Evolutionary conservation across 2,888 invertebrate genomes (phyloP).

Genomic region (Cephus pulcher): DNA sequence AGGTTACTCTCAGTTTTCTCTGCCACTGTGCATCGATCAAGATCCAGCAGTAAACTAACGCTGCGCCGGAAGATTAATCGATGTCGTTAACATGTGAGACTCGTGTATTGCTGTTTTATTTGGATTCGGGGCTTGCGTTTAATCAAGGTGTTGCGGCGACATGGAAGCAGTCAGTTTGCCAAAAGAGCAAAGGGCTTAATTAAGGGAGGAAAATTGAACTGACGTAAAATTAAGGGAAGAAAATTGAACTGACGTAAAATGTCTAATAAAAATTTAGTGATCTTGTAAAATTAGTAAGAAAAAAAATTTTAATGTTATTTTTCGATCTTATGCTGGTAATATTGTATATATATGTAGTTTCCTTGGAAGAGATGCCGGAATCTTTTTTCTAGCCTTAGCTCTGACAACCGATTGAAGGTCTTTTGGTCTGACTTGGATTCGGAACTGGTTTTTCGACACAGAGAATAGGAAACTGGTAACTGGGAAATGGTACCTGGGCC

Average conservation of each 20-base stretch:
- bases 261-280: background rate
- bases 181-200: background rate
- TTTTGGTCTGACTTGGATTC: background rate
- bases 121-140: conserved; percentile 46
- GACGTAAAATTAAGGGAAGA: background rate
- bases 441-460: background rate
- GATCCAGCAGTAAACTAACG: background rate
- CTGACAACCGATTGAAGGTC: background rate
- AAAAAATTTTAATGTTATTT: background rate
- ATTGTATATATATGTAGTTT: background rate
- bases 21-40: background rate
- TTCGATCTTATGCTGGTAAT: background rate
- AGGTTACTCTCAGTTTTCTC: background rate
- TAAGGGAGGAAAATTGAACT: background rate
- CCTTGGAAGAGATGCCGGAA: background rate
- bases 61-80: background rate
- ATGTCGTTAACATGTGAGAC: background rate
- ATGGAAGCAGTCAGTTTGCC: conserved; percentile 3
- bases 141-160: conserved; percentile 32
- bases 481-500: background rate
- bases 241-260: background rate
- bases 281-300: background rate
- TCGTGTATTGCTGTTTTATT: conserved; percentile 39
- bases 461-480: background rate
- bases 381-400: background rate